Evolutionary conservation across 2,113 vertebrate genomes (phyloP).

Genomic region (Pelobates fuscus): DNA sequence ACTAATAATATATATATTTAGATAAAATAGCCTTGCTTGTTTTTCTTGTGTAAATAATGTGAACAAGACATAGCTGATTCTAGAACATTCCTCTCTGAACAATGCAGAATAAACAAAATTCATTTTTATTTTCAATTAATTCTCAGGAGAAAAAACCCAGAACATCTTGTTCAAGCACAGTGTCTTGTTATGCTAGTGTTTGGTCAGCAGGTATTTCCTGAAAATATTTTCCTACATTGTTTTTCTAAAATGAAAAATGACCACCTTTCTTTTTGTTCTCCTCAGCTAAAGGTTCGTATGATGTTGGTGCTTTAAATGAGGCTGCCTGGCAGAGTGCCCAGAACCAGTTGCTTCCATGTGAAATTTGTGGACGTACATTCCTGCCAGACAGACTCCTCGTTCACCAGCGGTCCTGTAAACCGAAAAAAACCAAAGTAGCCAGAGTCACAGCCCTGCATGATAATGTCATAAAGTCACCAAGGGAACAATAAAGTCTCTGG

Average conservation of each 20-base stretch:
- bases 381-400: conserved; percentile 76
- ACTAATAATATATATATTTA: too few relatives aligned
- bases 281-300: conserved; percentile 77
- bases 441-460: conserved; percentile 8
- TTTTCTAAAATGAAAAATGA: conserved; percentile 70
- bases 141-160: conserved; percentile 58
- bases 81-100: conserved; percentile 7
- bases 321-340: conserved; percentile 74
- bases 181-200: conserved; percentile 69
- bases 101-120: conserved; percentile 57
- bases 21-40: too few relatives aligned
- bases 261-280: conserved; percentile 61
- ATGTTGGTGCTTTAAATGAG: conserved; percentile 75
- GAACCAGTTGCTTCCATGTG: conserved; percentile 74
- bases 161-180: conserved; percentile 54
- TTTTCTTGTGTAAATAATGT: too few relatives aligned
- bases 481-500: conserved; percentile 25
- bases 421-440: conserved; percentile 61
- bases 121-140: conserved; percentile 61
- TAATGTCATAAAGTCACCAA: not conserved
- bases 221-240: conserved; percentile 71
- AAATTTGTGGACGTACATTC: conserved; percentile 75
- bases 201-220: conserved; percentile 78
- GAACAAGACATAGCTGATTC: too few relatives aligned
- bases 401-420: conserved; percentile 75